These are phyloP conservation scores for Toxotes jaculatrix DNA, from an alignment of 2,113 vertebrate genomes.

Conservation along the genomic window DNA sequence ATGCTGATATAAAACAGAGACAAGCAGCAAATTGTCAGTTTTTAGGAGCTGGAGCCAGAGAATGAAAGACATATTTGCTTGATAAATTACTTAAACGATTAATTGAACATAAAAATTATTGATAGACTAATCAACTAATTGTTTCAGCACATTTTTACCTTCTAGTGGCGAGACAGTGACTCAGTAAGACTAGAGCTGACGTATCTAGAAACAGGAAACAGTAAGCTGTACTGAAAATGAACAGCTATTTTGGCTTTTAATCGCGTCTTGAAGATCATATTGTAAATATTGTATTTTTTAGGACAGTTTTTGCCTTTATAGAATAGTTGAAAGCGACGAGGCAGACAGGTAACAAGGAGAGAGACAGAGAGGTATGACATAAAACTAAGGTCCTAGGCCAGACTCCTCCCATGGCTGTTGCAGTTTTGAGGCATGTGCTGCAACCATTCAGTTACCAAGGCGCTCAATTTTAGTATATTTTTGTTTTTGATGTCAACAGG, in stretches of 20 bases:
- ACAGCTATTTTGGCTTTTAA: neutral
- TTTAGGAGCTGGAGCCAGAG: too few relatives aligned
- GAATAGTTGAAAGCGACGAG: too few relatives aligned
- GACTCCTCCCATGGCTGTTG: too few relatives aligned
- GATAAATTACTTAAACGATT: neutral
- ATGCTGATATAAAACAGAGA: neutral
- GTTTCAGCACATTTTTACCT: neutral
- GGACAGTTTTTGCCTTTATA: too few relatives aligned
- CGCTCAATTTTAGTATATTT: neutral
- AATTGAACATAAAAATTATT: too few relatives aligned
- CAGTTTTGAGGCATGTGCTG: too few relatives aligned
- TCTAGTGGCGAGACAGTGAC: neutral
- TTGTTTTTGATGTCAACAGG: constrained; percentile 2
- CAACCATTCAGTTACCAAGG: neutral
- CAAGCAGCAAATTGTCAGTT: neutral
- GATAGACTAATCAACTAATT: too few relatives aligned
- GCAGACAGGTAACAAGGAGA: too few relatives aligned
- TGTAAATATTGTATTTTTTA: neutral
- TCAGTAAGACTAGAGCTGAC: neutral
- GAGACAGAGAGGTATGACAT: too few relatives aligned
- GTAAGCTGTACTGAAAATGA: neutral
- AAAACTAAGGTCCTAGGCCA: too few relatives aligned
- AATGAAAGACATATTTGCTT: neutral
- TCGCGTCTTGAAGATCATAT: neutral
- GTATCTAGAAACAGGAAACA: neutral